A percentile compares a stretch with the other conserved stretches of the same genome.
These are phyloP conservation scores for Astur gentilis DNA, from an alignment of 2,113 vertebrate genomes.

Conservation along the genomic window DNA sequence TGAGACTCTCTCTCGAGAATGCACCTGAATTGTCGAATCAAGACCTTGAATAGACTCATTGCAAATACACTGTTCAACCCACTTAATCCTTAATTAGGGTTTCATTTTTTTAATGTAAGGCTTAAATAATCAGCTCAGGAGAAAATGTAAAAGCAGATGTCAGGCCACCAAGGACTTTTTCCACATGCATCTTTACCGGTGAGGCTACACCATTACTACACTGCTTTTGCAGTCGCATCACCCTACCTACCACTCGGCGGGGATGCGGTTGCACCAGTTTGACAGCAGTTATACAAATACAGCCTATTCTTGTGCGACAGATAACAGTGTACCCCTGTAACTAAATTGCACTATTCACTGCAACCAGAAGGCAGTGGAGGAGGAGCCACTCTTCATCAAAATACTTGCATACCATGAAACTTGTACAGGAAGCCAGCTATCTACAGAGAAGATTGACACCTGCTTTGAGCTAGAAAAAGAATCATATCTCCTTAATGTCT, in stretches of 20 bases:
- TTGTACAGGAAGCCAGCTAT: neutral
- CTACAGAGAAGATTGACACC: neutral
- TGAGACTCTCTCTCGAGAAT: neutral
- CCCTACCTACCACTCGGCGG: accelerated
- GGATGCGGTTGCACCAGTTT: accelerated
- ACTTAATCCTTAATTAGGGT: constrained; percentile 18
- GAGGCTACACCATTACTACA: neutral
- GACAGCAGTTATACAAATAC: neutral
- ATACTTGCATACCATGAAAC: neutral
- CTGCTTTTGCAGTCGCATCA: neutral
- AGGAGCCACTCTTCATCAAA: neutral
- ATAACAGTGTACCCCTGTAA: neutral
- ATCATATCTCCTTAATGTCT: neutral
- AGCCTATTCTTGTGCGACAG: neutral
- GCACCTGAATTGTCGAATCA: neutral
- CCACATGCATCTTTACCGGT: neutral
- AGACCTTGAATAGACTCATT: neutral
- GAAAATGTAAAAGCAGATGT: neutral
- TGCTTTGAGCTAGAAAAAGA: neutral
- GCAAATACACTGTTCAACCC: neutral
- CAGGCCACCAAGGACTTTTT: neutral
- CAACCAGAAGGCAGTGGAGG: neutral
- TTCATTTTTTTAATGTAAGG: constrained; percentile 2
- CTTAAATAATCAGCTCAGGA: neutral
- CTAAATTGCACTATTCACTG: neutral